Percentiles rank a stretch among this genome's conserved stretches.
These are phyloP conservation scores for Lepidonotus clava DNA, from an alignment of 2,888 invertebrate species.

Conservation along the genomic window DNA sequence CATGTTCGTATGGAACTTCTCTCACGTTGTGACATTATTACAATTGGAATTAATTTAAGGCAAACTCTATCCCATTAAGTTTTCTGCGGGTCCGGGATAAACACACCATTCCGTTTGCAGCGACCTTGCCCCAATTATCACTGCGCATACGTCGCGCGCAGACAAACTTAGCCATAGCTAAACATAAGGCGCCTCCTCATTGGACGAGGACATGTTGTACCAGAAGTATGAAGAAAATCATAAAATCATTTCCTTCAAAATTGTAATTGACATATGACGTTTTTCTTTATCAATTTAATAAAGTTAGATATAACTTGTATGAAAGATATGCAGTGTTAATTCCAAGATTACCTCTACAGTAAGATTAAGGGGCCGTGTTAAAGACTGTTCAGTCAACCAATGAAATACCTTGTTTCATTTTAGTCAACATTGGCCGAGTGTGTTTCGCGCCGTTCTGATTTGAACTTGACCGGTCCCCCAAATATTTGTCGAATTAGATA, in stretches of 20 bases:
- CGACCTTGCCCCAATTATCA: conserved; percentile 55
- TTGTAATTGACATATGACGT: background rate
- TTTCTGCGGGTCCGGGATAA: background rate
- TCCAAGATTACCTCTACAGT: too few species aligned
- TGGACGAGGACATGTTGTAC: background rate
- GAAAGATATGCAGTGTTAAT: too few species aligned
- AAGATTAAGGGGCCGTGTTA: too few species aligned
- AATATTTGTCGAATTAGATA: conserved; percentile 4
- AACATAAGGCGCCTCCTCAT: background rate
- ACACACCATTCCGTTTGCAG: background rate
- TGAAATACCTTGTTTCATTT: background rate
- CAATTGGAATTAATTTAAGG: background rate
- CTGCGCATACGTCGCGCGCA: conserved; percentile 49
- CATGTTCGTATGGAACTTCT: background rate
- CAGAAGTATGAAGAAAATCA: background rate
- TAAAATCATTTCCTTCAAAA: background rate
- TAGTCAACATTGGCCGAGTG: conserved; percentile 7
- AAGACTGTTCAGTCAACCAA: background rate
- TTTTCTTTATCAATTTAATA: background rate
- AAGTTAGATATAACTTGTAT: background rate
- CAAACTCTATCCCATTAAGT: conserved; percentile 30
- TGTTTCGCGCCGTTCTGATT: conserved; percentile 59
- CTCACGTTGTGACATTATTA: background rate
- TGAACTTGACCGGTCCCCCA: conserved; percentile 53
- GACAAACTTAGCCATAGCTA: too few species aligned